Base-by-base conservation (phyloP, 2,888 invertebrate genomes). In the Sphaerophoria rueppellii region DNA sequence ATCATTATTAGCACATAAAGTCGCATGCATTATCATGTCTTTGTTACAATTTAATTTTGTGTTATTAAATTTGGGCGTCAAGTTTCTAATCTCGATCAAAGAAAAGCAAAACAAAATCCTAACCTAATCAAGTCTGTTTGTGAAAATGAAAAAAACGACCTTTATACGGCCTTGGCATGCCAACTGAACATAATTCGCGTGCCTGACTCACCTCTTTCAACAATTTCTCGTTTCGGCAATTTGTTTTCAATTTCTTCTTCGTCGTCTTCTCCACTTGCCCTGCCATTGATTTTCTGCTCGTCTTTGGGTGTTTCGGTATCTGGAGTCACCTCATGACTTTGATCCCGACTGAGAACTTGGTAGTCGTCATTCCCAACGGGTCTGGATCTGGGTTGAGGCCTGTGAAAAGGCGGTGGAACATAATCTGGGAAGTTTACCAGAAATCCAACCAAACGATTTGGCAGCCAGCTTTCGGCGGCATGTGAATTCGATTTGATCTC, bases 251-350 rank as follows among this genome's bases (percentile, higher is more conserved):
- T 88, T 63, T 89, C 43, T 60, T 82, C 90, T 75, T 90, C 90
- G 52, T 89, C 40, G 24, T 24, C 24, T 1, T 24, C 24, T 24
- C 24, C 24, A 24, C 24, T 24, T 24, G 24, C 24, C 24, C 24
- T 24, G 24, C 24, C 24, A 2, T 24, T 89, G 32, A 88, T 88
- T 5, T 89, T 89, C 77, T 89, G 90, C 78, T 90, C 90, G 0
- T 89, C 86, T 76, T 89, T 90, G 57, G 90, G 89, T 40, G 89
- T 82, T 32, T 96, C 96, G 88, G 94, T 94, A 82, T 95, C 96
- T 12, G 95, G 95, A 5, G 93, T 94, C n/a, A 89, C 52, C 91
- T 93, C 88, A 89, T 88, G 80, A 73, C 89, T 90, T 3, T 88
- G 89, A 4, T 88, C 88, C 0, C 88, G 87, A 75, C 90, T 91